Base-by-base conservation (phyloP, 1,140 invertebrate species). In the Cydia strobilella region DNA sequence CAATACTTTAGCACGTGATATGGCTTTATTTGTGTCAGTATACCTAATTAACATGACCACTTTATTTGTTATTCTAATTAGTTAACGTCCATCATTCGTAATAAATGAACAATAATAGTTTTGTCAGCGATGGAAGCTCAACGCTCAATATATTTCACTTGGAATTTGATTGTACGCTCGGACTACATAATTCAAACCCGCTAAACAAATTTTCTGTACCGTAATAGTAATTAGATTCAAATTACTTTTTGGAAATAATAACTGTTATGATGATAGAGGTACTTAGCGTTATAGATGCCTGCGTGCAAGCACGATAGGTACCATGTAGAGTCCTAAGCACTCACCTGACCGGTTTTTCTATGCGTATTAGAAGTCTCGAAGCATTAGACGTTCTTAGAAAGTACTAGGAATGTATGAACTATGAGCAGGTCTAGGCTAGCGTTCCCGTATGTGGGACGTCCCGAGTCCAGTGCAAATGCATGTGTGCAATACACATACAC, bases 361-460 rank as follows among this genome's bases (percentile, higher is more conserved):
- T 27, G 65, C 51, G 79, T 51, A 81, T 82, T 82, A 82, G 81
- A 88, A 88, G 85, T 84, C 81, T 80, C 80, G 75, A 76, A 88
- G 86, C 86, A 91, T 90, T 91, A 91, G 89, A 91, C 79, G 88
- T 88, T 90, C 88, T 91, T 91, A 91, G 89, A 90, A 91, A 86
- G 80, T 87, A 91, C 89, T 83, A 91, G 88, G 89, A 77, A 74
- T 82, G 81, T 78, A 91, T 84, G 82, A 88, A 74, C 74, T 69
- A 45, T 74, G 76, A 90, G 84, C 74, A 84, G 80, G 85, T 88
- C 80, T 84, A 85, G 80, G 73, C 80, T 85, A 80, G 84, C 82
- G 74, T 81, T 80, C 80, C 80, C 83, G 82, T 87, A 85, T 83
- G 83, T 86, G 82, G 82, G 76, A 86, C 87, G 81, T 86, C 83